Base-by-base conservation (phyloP, 2,888 invertebrate genomes). In the Dryocosmus kuriphilus region DNA sequence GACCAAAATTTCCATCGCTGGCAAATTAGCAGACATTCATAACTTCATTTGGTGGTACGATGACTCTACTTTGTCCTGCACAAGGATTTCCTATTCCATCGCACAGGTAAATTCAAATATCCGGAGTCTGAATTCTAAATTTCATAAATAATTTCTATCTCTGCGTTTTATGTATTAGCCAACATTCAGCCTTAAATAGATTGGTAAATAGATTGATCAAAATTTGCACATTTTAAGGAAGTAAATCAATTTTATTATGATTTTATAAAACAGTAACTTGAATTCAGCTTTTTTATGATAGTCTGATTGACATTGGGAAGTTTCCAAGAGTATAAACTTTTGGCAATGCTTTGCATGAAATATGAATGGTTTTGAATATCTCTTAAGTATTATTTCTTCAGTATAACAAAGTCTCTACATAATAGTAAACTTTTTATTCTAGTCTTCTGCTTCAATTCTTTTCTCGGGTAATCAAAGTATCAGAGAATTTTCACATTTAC, bases 1-100 rank as follows among this genome's bases (percentile, higher is more conserved):
- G 93, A 77, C 94, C 94, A 74, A 94, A 94, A 92, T 94, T 95
- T 86, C 93, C 94, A 82, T 93, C 94, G 85, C 92, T 93, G 82
- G 92, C 90, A 77, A 90, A 92, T 79, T 92, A 88, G 55, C 92
- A 92, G 83, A 87, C 90, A 30, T 92, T 92, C 85, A 89, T 89
- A 87, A 88, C 91, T 80, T 83, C 82, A 78, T 88, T 90, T 80
- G 86, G 88, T 86, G 91, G 90, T 80, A 90, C 91, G 84, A 89
- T 92, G 88, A 92, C 93, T 77, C 84, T 93, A 79, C 89, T 93
- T 81, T 93, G 93, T 88, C 93, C 93, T 79, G 93, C 93, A 71
- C 93, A 93, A 90, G 93, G 92, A 85, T 93, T 92, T 85, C 93
- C 93, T 79, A 92, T 93, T 84, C 93, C 93, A 78, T 89, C 90